Evolutionary conservation across 1,140 invertebrate species (phyloP), one percentile per base, ranked within the genome.

Genomic region (Pteromalus puparum): DNA sequence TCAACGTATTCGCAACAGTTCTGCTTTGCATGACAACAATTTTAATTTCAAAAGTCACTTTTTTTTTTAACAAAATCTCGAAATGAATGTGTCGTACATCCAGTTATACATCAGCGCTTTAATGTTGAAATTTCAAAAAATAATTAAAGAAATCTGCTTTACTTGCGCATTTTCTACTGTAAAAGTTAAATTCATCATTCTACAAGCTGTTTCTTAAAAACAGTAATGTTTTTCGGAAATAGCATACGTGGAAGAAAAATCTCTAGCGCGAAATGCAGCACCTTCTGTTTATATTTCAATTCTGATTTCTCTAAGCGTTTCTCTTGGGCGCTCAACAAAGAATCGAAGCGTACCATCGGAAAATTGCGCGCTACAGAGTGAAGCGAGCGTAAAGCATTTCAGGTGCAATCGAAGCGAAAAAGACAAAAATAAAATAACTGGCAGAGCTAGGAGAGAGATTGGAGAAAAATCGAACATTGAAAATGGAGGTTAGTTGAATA

Each of bases 271-370:
- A 61, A 61, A 61, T 18, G 4, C 18, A n/a, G 18, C 53, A n/a
- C 53, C 53, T 61, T 61, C 53, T 61, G 53, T 61, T 61, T 61
- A 61, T 61, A 61, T 61, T 61, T 61, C 53, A 61, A 61, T 61
- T 61, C 53, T 61, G 53, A 61, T 61, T 61, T 61, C 53, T 61
- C 53, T 61, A 61, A 61, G 53, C 53, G 53, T 61, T 61, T 61
- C 53, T 61, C 53, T 61, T 61, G 4, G 53, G 21, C 53, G 53
- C 53, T 61, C 53, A 61, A 61, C 21, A 61, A 61, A 61, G 53
- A 61, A 61, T 61, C 53, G 53, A 61, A 61, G 53, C 53, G 53
- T n/a, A n/a, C 53, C 21, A 61, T 61, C 53, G 53, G 53, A 61
- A 61, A 61, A 61, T 61, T 61, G 53, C 21, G 53, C 18, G 53